Evolutionary conservation across 2,888 invertebrate species (phyloP), one percentile per base, ranked within the genome.

Genomic region (Polyommatus iphigenia): DNA sequence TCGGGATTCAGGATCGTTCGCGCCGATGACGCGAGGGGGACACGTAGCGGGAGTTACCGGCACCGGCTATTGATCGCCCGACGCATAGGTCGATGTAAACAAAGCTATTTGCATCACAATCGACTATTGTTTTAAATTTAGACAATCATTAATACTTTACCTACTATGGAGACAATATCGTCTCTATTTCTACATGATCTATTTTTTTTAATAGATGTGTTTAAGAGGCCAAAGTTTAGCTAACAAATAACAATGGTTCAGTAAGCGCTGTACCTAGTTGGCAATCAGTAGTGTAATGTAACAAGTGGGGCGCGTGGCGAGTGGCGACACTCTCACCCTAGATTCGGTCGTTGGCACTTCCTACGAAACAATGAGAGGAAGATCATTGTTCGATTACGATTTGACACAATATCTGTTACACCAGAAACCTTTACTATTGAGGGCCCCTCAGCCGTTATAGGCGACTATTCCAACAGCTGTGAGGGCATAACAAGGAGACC

Each of bases 351-450:
- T 46, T 73, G 15, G 20, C 41, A 20, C 41, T 73, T 41, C 73
- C 73, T 73, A 67, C 29, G 67, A 73, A 73, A 73, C 73, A 73
- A 73, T 24, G 20, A 24, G 20, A 46, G 73, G n/a, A 73, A 41
- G 46, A 73, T 41, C 46, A 73, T 73, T 73, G 73, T 46, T 73
- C 20, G 20, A 41, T 41, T 41, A 46, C 73, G 13, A 41, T 41
- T 41, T 73, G 46, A 24, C 41, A 67, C 67, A 29, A 67, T 24
- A 67, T 8, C 3, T 29, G 29, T 67, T 67, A 0, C 67, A 67
- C 29, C 67, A 67, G 13, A 13, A 13, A 13, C 20, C 13, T 13
- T 24, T 7, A 13, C 20, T 59, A 59, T 59, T 59, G 7, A 57
- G 57, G 54, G 57, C 18, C 54, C n/a, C 54, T 15, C 54, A 3